Evolutionary conservation across 1,140 invertebrate genomes (phyloP), one percentile per base, ranked within the genome.

Genomic region (Dinothrombium tinctorium): DNA sequence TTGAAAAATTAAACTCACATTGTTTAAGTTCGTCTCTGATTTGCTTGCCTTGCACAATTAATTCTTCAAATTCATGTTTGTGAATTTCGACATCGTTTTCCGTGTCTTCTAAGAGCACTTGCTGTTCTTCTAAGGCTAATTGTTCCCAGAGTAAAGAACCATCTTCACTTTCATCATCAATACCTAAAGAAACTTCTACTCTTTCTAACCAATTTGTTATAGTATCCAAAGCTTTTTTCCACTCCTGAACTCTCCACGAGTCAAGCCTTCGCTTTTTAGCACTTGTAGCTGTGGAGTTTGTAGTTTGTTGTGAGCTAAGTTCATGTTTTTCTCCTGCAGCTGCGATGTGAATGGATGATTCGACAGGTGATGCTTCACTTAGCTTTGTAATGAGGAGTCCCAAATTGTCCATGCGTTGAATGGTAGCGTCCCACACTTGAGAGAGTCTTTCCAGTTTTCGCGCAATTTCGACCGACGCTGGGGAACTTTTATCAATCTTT

Each of bases 361-460:
- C 35, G 12, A 20, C 22, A 5, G 15, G 21, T 17, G 17, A 28
- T 5, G 25, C 4, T 24, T 37, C 25, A 33, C 19, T 44, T 8
- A 40, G 11, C 14, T 32, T 41, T 20, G 20, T 22, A 32, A 43
- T 11, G 21, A 24, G 66, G 51, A 74, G 67, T 41, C 71, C 73
- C 52, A 84, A 76, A 22, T 75, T 69, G 54, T 79, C 75, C 59
- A 86, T 72, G 43, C 82, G 79, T 52, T 78, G 69, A 25, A 70
- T 68, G 12, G 86, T 62, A 33, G 71, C 72, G 55, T 84, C 80
- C 61, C 78, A 74, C 21, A 74, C 64, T 56, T 83, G 76, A 50
- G 74, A 72, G 29, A 82, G 58, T 48, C 66, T 68, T 55, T 83
- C 77, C 20, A 76, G 59, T 46, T 71, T 65, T 41, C 40, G 29